A percentile compares a stretch with the other conserved stretches of the same genome.
These are phyloP conservation scores for Periophthalmus magnuspinnatus DNA, from an alignment of 2,797 vertebrate genomes.

Conservation along the genomic window DNA sequence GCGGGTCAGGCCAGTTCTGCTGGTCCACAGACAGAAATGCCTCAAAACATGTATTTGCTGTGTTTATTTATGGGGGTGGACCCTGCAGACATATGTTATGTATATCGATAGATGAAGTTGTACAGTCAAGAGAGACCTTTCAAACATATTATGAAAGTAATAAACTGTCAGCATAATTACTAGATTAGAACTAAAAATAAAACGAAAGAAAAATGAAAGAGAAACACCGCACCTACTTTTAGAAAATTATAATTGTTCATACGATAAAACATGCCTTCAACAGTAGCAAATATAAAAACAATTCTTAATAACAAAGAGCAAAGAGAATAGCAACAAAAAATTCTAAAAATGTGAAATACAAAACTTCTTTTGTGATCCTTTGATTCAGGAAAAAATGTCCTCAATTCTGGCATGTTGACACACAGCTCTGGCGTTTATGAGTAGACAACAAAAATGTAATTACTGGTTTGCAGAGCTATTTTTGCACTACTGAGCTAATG, in stretches of 20 bases:
- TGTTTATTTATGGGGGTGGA: background rate
- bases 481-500: background rate
- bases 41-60: background rate
- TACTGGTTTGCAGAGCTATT: background rate
- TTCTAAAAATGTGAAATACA: background rate
- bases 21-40: background rate
- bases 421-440: background rate
- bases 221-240: background rate
- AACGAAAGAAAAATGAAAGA: background rate
- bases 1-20: conserved; percentile 49
- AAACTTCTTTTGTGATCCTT: background rate
- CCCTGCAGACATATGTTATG: background rate
- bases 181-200: background rate
- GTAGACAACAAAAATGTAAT: background rate
- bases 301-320: background rate
- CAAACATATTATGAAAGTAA: too few relatives aligned
- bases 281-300: too few relatives aligned
- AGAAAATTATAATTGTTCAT: too few relatives aligned
- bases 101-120: too few relatives aligned
- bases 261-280: too few relatives aligned
- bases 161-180: too few relatives aligned
- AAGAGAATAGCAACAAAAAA: background rate
- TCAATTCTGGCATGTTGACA: background rate
- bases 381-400: background rate
- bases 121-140: too few relatives aligned